These are phyloP conservation scores for Sphaerophoria rueppellii DNA, from an alignment of 2,888 invertebrate species.

Conservation along the genomic window DNA sequence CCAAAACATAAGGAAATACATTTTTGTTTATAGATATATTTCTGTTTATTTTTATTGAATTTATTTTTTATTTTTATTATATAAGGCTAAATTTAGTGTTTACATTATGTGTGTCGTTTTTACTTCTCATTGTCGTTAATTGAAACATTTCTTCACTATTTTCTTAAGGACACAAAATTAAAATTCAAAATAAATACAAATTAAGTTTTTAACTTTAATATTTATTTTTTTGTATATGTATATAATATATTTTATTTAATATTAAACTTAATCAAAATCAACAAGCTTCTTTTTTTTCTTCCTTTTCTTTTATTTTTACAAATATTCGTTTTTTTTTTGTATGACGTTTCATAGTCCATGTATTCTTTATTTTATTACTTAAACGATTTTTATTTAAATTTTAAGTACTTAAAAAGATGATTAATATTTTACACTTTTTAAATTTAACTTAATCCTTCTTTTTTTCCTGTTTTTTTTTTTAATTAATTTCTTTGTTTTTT, in stretches of 20 bases:
- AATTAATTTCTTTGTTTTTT: constrained; percentile 63
- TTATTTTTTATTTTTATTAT: constrained; percentile 55
- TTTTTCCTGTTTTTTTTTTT: constrained; percentile 32
- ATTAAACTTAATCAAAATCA: constrained; percentile 33
- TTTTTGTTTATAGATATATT: constrained; percentile 23
- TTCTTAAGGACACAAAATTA: constrained; percentile 25
- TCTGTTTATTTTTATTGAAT: constrained; percentile 65
- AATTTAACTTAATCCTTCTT: constrained; percentile 16
- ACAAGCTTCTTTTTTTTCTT: constrained; percentile 9
- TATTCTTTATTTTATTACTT: background rate
- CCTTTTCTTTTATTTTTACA: background rate
- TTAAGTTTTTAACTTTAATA: background rate
- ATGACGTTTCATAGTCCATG: background rate
- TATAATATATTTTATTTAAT: constrained; percentile 6
- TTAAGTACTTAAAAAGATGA: constrained; percentile 45
- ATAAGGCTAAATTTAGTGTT: constrained; percentile 72
- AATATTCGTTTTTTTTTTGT: constrained; percentile 10
- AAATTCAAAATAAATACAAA: constrained; percentile 47
- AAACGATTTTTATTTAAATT: background rate
- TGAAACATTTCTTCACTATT: constrained; percentile 44
- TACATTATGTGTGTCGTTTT: constrained; percentile 47
- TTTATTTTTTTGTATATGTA: constrained; percentile 10
- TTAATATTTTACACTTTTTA: constrained; percentile 55
- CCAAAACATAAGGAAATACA: background rate
- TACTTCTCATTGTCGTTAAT: constrained; percentile 17